Conservation (phyloP, 2,113 vertebrate genomes). For the Cephalopterus ornatus region DNA sequence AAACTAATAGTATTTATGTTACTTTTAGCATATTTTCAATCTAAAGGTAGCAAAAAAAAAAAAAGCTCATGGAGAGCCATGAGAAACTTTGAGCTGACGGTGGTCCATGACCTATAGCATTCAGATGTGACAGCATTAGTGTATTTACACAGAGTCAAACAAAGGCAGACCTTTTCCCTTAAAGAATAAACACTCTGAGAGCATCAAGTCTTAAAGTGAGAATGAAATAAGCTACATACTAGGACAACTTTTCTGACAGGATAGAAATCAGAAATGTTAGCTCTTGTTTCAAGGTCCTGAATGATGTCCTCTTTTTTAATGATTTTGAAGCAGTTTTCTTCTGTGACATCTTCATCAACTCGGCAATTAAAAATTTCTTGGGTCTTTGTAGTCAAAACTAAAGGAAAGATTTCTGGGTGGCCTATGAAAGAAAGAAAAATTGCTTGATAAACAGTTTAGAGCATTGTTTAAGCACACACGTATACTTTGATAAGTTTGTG, state of each 20-base stretch:
- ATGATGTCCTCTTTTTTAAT: conserved; percentile 86
- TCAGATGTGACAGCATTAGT: neutral
- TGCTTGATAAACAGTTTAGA: neutral
- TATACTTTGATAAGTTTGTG: neutral
- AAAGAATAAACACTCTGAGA: neutral
- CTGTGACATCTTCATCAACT: conserved; percentile 82
- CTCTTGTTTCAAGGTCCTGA: conserved; percentile 83
- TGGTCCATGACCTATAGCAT: neutral
- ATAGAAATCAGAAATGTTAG: conserved; percentile 88
- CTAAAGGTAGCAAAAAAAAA: neutral
- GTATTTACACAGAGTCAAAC: neutral
- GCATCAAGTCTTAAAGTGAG: neutral
- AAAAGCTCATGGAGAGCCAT: neutral
- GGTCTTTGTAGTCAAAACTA: conserved; percentile 86
- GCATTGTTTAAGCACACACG: neutral
- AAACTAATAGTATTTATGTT: neutral
- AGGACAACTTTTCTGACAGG: conserved; percentile 81
- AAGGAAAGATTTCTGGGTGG: conserved; percentile 85
- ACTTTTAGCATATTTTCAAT: neutral
- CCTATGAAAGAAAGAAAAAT: conserved; percentile 62
- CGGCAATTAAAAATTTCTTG: conserved; percentile 87
- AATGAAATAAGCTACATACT: conserved; percentile 67
- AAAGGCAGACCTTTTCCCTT: neutral
- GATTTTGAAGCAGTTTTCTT: conserved; percentile 82
- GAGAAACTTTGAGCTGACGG: neutral